phyloP scores from a whole-genome alignment of 2,797 vertebrate genomes.

The Babyrousa celebensis region DNA sequence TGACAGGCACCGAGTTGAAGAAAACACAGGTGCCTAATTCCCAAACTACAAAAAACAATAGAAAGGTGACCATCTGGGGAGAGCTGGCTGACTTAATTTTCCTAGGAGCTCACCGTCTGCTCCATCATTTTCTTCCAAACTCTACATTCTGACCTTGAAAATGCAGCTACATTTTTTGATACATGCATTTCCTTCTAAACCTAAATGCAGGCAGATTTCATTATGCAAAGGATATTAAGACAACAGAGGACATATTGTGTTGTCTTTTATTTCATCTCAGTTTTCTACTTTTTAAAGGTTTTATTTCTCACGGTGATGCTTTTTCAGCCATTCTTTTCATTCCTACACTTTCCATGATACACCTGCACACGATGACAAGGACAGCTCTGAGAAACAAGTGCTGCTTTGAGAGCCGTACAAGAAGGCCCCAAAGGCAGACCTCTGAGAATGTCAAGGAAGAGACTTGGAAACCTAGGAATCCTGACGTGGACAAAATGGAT shows the following conservation, averaged over 20 bases:
- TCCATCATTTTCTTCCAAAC: slow-evolving; percentile 84
- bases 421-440: background rate
- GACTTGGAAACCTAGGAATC: background rate
- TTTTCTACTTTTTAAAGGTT: slow-evolving; percentile 10
- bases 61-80: slow-evolving; percentile 86
- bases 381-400: background rate
- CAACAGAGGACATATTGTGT: slow-evolving; percentile 15
- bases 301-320: background rate
- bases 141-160: slow-evolving; percentile 85
- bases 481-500: background rate
- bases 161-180: slow-evolving; percentile 36
- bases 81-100: slow-evolving; percentile 85
- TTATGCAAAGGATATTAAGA: slow-evolving; percentile 55
- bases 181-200: slow-evolving; percentile 31
- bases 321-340: background rate
- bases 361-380: background rate
- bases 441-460: background rate
- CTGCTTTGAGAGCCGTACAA: background rate
- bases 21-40: slow-evolving; percentile 85
- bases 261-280: slow-evolving; percentile 38
- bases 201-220: slow-evolving; percentile 12
- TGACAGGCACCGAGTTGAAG: slow-evolving; percentile 48
- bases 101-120: slow-evolving; percentile 84
- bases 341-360: background rate
- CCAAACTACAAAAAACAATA: slow-evolving; percentile 73